phyloP scores from a whole-genome alignment of 2,888 invertebrate genomes.

The Cybosia mesomella region DNA sequence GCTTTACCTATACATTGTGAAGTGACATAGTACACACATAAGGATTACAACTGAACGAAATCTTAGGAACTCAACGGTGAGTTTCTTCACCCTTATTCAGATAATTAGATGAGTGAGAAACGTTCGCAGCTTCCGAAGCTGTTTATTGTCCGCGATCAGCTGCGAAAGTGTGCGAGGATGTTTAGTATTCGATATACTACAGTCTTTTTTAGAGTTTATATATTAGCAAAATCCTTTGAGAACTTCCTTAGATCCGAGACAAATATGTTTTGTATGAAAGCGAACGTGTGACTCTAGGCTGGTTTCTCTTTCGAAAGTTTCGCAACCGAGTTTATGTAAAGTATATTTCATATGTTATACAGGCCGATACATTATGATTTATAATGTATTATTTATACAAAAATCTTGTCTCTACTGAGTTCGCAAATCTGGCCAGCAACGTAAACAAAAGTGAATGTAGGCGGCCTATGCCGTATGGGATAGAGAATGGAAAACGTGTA shows the following conservation, averaged over 20 bases:
- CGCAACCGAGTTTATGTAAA: constrained; percentile 62
- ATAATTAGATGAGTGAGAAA: constrained; percentile 50
- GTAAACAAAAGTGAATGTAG: constrained; percentile 84
- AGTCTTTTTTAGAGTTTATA: neutral
- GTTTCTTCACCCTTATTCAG: constrained; percentile 27
- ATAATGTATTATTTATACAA: constrained; percentile 47
- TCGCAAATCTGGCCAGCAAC: constrained; percentile 31
- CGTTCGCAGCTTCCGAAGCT: constrained; percentile 56
- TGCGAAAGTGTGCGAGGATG: constrained; percentile 72
- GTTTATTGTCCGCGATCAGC: constrained; percentile 65
- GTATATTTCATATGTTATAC: constrained; percentile 36
- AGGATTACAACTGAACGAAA: constrained; percentile 65
- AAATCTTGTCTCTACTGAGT: constrained; percentile 29
- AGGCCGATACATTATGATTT: constrained; percentile 36
- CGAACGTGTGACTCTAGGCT: constrained; percentile 29
- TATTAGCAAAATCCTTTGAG: neutral
- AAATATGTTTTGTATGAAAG: constrained; percentile 14
- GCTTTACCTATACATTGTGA: constrained; percentile 70
- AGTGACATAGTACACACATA: constrained; percentile 67
- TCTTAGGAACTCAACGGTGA: constrained; percentile 58
- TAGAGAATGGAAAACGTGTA: constrained; percentile 73
- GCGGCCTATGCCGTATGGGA: constrained; percentile 61
- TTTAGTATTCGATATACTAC: neutral
- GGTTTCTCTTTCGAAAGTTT: constrained; percentile 76
- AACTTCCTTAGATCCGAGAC: neutral